Conservation (phyloP, 1,140 invertebrate species). For the Drosophila littoralis region DNA sequence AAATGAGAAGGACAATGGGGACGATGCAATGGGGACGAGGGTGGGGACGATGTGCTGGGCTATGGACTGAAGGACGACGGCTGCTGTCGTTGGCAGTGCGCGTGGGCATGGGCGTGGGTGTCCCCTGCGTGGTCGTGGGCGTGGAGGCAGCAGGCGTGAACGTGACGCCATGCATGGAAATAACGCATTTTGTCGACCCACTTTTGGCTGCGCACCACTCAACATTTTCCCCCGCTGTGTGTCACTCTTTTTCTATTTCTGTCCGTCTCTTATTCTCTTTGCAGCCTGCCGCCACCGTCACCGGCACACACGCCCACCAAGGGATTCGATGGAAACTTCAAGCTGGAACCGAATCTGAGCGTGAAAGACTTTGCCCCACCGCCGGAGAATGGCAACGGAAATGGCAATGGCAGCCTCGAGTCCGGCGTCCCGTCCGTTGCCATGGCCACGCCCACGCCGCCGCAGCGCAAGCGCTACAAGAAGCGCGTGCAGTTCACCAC, state of each 20-base stretch:
- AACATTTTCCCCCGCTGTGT: background rate
- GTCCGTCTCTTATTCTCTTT: background rate
- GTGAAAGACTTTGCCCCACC: constrained; percentile 76
- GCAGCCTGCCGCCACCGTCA: constrained; percentile 71
- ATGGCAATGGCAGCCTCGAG: constrained; percentile 32
- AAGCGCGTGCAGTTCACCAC: constrained; percentile 82
- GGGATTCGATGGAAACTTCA: constrained; percentile 81
- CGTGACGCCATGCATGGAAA: constrained; percentile 11
- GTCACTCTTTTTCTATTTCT: background rate
- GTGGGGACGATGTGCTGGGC: background rate
- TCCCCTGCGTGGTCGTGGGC: too few relatives aligned
- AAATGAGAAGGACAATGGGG: background rate
- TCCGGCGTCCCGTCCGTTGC: constrained; percentile 28
- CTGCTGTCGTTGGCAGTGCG: background rate
- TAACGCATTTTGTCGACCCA: constrained; percentile 22
- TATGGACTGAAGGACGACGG: background rate
- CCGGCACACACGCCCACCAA: constrained; percentile 79
- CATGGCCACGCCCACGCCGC: constrained; percentile 58
- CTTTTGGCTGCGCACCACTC: constrained; percentile 4
- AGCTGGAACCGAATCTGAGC: constrained; percentile 81
- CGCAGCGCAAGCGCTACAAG: constrained; percentile 79
- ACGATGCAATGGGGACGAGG: background rate
- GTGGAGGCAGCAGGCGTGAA: constrained; percentile 1
- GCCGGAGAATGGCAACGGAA: constrained; percentile 58
- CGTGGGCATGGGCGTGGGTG: too few relatives aligned